Evolutionary conservation across 2,888 invertebrate species (phyloP), one percentile per base, ranked within the genome.

Genomic region (Drosophila phalerata): DNA sequence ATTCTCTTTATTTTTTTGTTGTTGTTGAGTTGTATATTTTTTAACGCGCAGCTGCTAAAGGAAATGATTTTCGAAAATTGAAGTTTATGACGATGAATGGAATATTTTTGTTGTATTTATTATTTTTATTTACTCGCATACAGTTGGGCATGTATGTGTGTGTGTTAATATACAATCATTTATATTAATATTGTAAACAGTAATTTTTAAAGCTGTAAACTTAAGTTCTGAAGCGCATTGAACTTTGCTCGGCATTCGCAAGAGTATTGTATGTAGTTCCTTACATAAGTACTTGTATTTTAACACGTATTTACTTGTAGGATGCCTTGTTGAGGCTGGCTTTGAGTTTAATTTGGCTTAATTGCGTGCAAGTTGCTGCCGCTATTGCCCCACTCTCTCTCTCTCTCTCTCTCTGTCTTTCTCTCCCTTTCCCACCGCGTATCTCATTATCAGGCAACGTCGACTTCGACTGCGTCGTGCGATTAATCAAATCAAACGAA

Each of bases 1-100:
- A 17, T 61, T 45, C 38, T 47, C 5, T 25, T 45, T 37, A 30
- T 13, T 32, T 40, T 52, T 57, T 48, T 45, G 11, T 43, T 56
- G 15, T 45, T 56, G 43, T 43, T 43, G 56, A 48, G 52, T 58
- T 71, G 53, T 63, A 52, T 85, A 56, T 83, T 69, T 86, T 63
- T 77, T 69, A 75, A 73, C 73, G 73, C 77, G 89, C 91, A 91
- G 90, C 91, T 91, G 91, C 88, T 79, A 88, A 88, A 91, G 90
- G 91, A 91, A 91, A 91, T 91, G 89, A 91, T 91, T 91, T 90
- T 90, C 83, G 83, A 83, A 90, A 88, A 90, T 90, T 91, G 78
- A 91, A 91, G 89, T 91, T 91, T 91, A 91, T 90, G 91, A 89
- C 87, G 89, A 86, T 87, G 90, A 90, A 88, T 91, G 91, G 85